A percentile compares a stretch with the other conserved stretches of the same genome.
These are phyloP conservation scores for Lophius americanus DNA, from an alignment of 2,797 vertebrate species.

Conservation along the genomic window DNA sequence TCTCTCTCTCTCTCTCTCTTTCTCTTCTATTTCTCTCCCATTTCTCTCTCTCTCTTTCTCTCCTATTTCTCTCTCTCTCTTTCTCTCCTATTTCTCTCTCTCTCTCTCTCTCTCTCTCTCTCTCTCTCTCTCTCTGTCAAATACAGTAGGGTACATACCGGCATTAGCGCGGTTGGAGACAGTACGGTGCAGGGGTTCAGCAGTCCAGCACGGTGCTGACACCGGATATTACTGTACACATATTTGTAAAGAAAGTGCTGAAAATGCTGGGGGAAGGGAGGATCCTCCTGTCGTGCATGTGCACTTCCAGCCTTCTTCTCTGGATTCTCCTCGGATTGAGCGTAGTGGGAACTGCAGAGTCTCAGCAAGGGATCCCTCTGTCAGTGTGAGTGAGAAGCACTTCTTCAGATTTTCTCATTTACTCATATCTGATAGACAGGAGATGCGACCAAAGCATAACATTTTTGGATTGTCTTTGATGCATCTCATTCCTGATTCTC, in stretches of 20 bases:
- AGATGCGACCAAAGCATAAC: no score
- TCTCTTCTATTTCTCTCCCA: conserved; percentile 24
- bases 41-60: conserved; percentile 33
- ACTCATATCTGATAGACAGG: background rate
- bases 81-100: conserved; percentile 47
- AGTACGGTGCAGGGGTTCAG: conserved; percentile 36
- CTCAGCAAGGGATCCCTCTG: conserved; percentile 95
- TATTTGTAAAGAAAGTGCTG: background rate
- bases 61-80: conserved; percentile 66
- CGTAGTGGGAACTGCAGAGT: conserved; percentile 83
- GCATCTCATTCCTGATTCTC: background rate
- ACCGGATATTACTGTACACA: conserved; percentile 35
- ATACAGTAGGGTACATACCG: conserved; percentile 60
- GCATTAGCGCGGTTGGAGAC: conserved; percentile 40
- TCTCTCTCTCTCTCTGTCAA: conserved; percentile 44
- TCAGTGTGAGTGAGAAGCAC: conserved; percentile 91
- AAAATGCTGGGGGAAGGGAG: conserved; percentile 82
- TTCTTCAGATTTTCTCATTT: conserved; percentile 44
- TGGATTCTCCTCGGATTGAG: conserved; percentile 84
- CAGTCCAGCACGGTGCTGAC: conserved; percentile 7
- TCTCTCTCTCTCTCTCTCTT: conserved; percentile 27
- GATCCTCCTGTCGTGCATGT: conserved; percentile 71
- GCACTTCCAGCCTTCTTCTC: conserved; percentile 74
- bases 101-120: conserved; percentile 61
- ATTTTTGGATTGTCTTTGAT: background rate